A percentile compares a stretch with the other conserved stretches of the same genome.
phyloP scores from a whole-genome alignment of 1,140 invertebrate species.

The Ectropis grisescens region DNA sequence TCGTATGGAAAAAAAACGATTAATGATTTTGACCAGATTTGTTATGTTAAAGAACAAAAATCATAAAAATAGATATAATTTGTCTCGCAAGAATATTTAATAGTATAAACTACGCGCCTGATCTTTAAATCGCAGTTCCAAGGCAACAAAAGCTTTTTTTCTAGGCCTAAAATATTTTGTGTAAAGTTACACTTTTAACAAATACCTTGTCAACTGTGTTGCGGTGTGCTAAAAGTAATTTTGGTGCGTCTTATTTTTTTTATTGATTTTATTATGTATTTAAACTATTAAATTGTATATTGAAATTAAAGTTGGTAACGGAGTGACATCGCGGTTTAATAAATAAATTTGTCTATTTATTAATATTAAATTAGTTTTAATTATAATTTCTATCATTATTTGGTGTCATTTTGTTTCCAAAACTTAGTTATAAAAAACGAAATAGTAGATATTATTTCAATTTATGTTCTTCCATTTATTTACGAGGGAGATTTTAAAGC shows the following conservation, averaged over 20 bases:
- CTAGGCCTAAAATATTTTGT: too few species aligned
- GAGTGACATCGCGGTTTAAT: neutral
- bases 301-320: neutral
- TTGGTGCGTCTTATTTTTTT: neutral
- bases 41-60: neutral
- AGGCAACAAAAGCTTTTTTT: neutral
- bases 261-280: neutral
- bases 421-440: neutral
- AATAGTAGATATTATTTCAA: neutral
- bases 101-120: neutral
- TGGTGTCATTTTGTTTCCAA: too few species aligned
- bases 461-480: slow-evolving; percentile 22
- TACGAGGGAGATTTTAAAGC: slow-evolving; percentile 15
- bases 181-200: too few species aligned
- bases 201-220: neutral
- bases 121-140: neutral
- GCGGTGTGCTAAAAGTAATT: neutral
- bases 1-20: too few species aligned
- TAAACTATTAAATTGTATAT: neutral
- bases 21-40: too few species aligned
- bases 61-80: neutral
- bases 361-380: too few species aligned
- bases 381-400: too few species aligned
- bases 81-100: too few species aligned
- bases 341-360: neutral